Conservation (phyloP, 2,797 vertebrate genomes). For the Falco concolor region DNA sequence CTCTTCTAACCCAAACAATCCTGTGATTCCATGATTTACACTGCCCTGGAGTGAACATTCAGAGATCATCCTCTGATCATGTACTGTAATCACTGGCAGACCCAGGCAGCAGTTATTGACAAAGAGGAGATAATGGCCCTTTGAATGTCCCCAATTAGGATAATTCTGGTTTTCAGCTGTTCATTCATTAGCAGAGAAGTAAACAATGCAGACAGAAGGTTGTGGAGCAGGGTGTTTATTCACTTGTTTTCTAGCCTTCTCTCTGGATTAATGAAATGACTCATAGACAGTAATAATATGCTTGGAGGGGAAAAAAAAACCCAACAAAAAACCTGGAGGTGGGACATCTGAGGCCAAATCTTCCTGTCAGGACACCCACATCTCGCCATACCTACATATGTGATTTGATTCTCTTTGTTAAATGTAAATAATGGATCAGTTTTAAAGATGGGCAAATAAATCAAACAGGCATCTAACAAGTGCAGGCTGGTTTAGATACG, state of each 20-base stretch:
- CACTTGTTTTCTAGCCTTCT: constrained; percentile 52
- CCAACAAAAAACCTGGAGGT: not conserved
- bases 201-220: constrained; percentile 42
- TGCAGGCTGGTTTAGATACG: not conserved
- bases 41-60: not conserved
- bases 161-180: constrained; percentile 31
- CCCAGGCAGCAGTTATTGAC: not conserved
- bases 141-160: constrained; percentile 23
- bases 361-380: constrained; percentile 6
- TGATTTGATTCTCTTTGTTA: not conserved
- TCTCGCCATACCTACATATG: not conserved
- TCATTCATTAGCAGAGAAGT: constrained; percentile 57
- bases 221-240: constrained; percentile 56
- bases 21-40: not conserved
- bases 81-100: not conserved
- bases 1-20: not conserved
- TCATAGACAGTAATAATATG: constrained; percentile 39
- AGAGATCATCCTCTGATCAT: not conserved
- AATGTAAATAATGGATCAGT: not conserved
- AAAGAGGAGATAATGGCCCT: constrained; percentile 7
- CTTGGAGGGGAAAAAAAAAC: not conserved
- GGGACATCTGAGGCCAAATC: not conserved
- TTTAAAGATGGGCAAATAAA: not conserved
- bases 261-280: constrained; percentile 45
- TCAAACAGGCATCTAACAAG: not conserved